Evolutionary conservation across 2,797 vertebrate genomes (phyloP).

Genomic region (Cygnus olor): DNA sequence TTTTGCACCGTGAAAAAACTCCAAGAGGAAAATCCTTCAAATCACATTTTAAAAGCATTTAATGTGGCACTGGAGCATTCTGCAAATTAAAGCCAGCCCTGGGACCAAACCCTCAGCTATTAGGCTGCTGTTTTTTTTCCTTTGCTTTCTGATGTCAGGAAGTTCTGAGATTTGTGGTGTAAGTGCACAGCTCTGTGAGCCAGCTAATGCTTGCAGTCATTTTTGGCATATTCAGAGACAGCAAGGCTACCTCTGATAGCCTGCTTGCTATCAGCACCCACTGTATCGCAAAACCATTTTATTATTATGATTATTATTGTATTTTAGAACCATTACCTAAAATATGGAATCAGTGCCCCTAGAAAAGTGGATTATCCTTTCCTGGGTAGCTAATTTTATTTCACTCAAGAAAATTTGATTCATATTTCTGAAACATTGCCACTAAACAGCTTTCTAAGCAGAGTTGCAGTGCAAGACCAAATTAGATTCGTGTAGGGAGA

Average conservation of each 20-base stretch:
- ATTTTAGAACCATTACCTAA: constrained; percentile 12
- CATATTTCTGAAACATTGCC: constrained; percentile 26
- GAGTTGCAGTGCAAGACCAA: constrained; percentile 36
- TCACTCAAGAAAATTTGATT: constrained; percentile 45
- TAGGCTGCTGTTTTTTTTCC: background rate
- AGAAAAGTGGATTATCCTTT: constrained; percentile 43
- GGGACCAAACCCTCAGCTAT: background rate
- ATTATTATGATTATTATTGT: constrained; percentile 34
- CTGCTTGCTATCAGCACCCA: background rate
- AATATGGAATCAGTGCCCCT: background rate
- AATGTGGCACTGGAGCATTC: background rate
- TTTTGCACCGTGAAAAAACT: background rate
- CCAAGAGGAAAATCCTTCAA: background rate
- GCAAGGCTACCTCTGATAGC: background rate
- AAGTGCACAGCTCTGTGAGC: background rate
- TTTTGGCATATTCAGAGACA: background rate
- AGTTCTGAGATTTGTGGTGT: background rate
- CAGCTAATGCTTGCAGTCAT: background rate
- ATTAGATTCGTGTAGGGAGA: constrained; percentile 44
- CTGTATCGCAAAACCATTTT: background rate
- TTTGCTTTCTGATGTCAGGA: background rate
- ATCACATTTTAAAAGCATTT: background rate
- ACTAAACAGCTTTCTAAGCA: constrained; percentile 60
- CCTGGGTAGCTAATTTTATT: constrained; percentile 17
- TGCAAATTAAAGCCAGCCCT: fast-evolving